A percentile compares a stretch with the other conserved stretches of the same genome.
These are phyloP conservation scores for Sipha maydis DNA, from an alignment of 2,888 invertebrate genomes.

Conservation along the genomic window DNA sequence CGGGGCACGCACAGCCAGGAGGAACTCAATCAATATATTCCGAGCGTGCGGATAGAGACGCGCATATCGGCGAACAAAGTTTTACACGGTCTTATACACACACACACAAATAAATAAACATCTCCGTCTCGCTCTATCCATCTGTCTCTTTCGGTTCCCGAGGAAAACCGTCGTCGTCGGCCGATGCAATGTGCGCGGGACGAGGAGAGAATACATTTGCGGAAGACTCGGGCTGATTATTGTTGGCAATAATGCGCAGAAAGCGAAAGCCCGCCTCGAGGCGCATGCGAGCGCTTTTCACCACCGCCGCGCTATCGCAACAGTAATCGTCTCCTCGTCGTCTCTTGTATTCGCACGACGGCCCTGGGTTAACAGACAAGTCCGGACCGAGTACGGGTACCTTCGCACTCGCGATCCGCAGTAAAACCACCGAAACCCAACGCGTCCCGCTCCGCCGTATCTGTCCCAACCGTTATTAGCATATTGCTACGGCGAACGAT, in stretches of 20 bases:
- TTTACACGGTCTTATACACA: background rate
- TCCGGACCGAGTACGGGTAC: too few species aligned
- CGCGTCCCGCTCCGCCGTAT: too few species aligned
- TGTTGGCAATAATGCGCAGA: too few species aligned
- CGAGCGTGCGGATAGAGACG: background rate
- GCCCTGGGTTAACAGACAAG: too few species aligned
- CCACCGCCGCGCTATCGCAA: background rate
- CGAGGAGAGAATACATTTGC: background rate
- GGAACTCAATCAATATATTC: background rate
- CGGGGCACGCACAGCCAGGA: background rate
- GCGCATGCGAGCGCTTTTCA: background rate
- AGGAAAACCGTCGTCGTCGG: background rate
- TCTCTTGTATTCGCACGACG: background rate
- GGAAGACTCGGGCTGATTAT: background rate
- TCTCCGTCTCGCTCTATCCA: background rate
- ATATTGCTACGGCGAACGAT: too few species aligned
- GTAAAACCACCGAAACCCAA: too few species aligned
- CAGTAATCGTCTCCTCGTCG: background rate
- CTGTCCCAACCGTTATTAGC: too few species aligned
- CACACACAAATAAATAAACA: background rate
- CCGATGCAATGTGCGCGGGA: background rate
- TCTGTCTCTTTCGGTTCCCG: too few species aligned
- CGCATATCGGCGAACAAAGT: background rate
- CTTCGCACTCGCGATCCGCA: too few species aligned
- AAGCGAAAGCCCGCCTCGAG: background rate